These are phyloP conservation scores for Macquaria australasica DNA, from an alignment of 2,113 vertebrate species.

Conservation along the genomic window DNA sequence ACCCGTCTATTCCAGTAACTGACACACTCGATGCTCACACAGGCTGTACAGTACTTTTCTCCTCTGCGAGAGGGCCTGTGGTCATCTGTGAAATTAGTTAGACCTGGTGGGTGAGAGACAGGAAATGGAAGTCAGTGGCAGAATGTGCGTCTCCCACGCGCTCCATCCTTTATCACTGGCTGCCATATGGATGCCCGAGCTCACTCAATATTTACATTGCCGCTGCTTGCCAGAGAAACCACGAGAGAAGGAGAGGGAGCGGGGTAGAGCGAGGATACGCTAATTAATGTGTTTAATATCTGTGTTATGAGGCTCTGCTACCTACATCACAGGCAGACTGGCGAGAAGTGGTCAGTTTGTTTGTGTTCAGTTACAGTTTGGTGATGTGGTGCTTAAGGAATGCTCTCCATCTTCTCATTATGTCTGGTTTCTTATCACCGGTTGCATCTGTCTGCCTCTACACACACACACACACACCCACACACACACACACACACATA, in stretches of 20 bases:
- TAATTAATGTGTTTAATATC: slow-evolving; percentile 59
- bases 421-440: slow-evolving; percentile 42
- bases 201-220: slow-evolving; percentile 73
- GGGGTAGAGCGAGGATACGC: not conserved
- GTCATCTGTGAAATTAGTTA: slow-evolving; percentile 81
- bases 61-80: slow-evolving; percentile 49
- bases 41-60: slow-evolving; percentile 40
- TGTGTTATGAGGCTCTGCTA: slow-evolving; percentile 31
- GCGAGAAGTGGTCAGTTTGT: not conserved
- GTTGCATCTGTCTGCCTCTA: slow-evolving; percentile 34
- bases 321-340: slow-evolving; percentile 1
- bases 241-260: slow-evolving; percentile 13
- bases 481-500: slow-evolving; percentile 12
- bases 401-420: slow-evolving; percentile 4
- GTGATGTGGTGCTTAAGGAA: slow-evolving; percentile 5
- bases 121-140: slow-evolving; percentile 79
- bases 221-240: slow-evolving; percentile 32
- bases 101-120: slow-evolving; percentile 80
- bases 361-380: slow-evolving; percentile 5
- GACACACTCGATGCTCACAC: slow-evolving; percentile 35
- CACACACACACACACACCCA: slow-evolving; percentile 1
- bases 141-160: slow-evolving; percentile 80
- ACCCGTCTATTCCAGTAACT: slow-evolving; percentile 19
- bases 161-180: slow-evolving; percentile 72
- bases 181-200: slow-evolving; percentile 74